Evolutionary conservation across 2,888 invertebrate genomes (phyloP).

Genomic region (Idaea aversata): DNA sequence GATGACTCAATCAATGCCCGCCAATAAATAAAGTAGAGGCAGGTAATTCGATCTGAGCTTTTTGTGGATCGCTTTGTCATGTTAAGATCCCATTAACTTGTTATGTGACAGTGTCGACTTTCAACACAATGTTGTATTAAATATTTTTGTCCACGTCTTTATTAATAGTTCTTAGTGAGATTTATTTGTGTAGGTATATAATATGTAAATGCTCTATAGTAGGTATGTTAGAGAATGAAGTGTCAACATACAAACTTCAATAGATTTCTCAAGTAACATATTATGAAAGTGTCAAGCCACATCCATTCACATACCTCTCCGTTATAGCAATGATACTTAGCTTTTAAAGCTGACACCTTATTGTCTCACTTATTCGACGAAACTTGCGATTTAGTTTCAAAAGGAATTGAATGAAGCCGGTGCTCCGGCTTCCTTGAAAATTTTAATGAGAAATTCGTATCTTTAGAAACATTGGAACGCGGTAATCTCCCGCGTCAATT

Average conservation of each 20-base stretch:
- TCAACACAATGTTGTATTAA: background rate
- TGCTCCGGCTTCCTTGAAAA: constrained; percentile 62
- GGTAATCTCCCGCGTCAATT: constrained; percentile 61
- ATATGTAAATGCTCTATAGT: background rate
- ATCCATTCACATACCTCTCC: constrained; percentile 3
- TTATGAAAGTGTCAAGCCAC: constrained; percentile 6
- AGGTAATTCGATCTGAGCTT: constrained; percentile 21
- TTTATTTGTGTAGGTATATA: too few relatives aligned
- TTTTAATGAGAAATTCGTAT: constrained; percentile 78
- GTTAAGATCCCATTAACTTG: constrained; percentile 24
- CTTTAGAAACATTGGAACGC: constrained; percentile 60
- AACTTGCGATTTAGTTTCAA: constrained; percentile 73
- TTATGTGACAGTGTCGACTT: background rate
- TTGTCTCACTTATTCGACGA: constrained; percentile 67
- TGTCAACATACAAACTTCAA: background rate
- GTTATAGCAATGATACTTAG: constrained; percentile 25
- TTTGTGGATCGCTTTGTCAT: constrained; percentile 23
- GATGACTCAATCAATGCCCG: background rate
- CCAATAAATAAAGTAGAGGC: constrained; percentile 10
- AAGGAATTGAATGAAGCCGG: constrained; percentile 68
- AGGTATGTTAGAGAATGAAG: background rate
- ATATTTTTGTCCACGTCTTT: background rate
- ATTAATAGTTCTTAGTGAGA: background rate
- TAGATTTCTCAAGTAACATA: background rate
- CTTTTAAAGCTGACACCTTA: constrained; percentile 49